Percentiles rank a stretch among this genome's conserved stretches.
Conservation (phyloP, 2,113 vertebrate species). For the Spheniscus mendiculus region DNA sequence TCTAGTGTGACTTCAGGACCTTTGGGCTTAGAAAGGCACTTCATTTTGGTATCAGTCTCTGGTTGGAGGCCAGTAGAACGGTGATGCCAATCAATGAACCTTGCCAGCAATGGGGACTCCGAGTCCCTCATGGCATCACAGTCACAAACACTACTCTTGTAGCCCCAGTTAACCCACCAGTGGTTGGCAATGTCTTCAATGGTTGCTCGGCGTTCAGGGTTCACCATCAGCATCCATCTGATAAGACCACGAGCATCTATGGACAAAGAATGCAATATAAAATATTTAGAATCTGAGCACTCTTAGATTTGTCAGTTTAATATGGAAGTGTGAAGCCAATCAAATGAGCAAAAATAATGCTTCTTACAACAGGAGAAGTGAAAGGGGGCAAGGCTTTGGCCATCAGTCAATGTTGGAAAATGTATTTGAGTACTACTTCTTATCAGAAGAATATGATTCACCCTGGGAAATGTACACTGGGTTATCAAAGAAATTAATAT, state of each 20-base stretch:
- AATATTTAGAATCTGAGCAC: background rate
- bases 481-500: background rate
- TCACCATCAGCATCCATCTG: slow-evolving; percentile 99
- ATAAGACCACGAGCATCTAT: slow-evolving; percentile 96
- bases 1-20: slow-evolving; percentile 74
- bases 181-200: slow-evolving; percentile 98
- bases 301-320: background rate
- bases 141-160: slow-evolving; percentile 96
- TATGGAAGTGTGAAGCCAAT: background rate
- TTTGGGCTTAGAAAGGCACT: slow-evolving; percentile 77
- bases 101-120: slow-evolving; percentile 89
- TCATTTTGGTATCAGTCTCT: slow-evolving; percentile 75
- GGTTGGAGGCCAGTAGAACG: slow-evolving; percentile 78
- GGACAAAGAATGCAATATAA: background rate
- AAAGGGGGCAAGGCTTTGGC: background rate
- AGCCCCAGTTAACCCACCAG: slow-evolving; percentile 99
- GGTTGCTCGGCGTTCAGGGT: slow-evolving; percentile 94
- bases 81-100: slow-evolving; percentile 95
- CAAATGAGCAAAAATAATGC: background rate
- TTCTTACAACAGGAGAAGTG: background rate
- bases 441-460: background rate
- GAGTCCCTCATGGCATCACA: slow-evolving; percentile 87
- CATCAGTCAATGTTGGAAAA: background rate
- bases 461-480: background rate
- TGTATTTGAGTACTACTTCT: background rate